Percentiles rank a stretch among this genome's conserved stretches.
Conservation (phyloP, 2,113 vertebrate genomes). For the Salvelinus fontinalis region DNA sequence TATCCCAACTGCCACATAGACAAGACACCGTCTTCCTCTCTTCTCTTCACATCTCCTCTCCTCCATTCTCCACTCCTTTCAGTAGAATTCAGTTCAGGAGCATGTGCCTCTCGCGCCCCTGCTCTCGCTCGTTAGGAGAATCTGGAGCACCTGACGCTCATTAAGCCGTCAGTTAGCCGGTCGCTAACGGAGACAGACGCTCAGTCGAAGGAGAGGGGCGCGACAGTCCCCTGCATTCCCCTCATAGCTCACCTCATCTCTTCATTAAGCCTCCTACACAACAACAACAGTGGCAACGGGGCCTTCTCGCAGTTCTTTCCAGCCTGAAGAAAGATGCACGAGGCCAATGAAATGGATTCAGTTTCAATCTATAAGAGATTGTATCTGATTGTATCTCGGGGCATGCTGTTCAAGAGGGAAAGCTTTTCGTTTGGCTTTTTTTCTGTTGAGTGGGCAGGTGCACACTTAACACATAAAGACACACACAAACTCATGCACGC, state of each 20-base stretch:
- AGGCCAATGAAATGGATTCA: neutral
- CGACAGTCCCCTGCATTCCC: slow-evolving; percentile 19
- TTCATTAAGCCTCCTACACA: slow-evolving; percentile 3
- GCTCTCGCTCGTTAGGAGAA: slow-evolving; percentile 26
- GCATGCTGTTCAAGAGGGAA: neutral
- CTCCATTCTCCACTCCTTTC: neutral
- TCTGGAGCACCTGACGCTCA: slow-evolving; percentile 26
- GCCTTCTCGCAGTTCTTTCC: neutral
- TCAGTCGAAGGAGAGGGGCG: slow-evolving; percentile 2
- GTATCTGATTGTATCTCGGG: neutral
- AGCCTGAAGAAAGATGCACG: neutral
- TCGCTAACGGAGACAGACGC: neutral
- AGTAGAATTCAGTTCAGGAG: slow-evolving; percentile 31
- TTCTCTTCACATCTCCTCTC: neutral
- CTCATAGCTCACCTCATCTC: slow-evolving; percentile 12
- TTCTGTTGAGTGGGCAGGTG: neutral
- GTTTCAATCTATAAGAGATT: too few relatives aligned
- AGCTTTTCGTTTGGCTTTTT: too few relatives aligned
- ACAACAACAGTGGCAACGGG: neutral
- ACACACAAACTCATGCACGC: too few relatives aligned
- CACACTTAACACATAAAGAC: neutral
- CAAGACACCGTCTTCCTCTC: neutral
- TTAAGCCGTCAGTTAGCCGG: slow-evolving; percentile 23
- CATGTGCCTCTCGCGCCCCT: slow-evolving; percentile 8
- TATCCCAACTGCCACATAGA: slow-evolving; percentile 23